A percentile compares a stretch with the other conserved stretches of the same genome.
Conservation (phyloP, 2,888 invertebrate genomes). For the Leptinotarsa peninsularis region DNA sequence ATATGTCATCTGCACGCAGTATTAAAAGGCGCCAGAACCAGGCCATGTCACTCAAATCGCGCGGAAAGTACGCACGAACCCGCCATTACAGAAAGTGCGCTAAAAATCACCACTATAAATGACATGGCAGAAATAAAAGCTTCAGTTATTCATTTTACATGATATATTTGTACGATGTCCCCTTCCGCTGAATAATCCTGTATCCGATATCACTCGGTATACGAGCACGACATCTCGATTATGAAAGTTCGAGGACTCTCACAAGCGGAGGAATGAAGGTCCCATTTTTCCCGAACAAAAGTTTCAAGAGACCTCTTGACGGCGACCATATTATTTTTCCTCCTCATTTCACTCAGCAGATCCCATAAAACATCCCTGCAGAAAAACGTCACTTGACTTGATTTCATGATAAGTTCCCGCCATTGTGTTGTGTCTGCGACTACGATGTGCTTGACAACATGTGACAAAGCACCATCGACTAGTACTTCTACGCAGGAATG, state of each 20-base stretch:
- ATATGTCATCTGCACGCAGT: no score
- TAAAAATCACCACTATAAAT: no score
- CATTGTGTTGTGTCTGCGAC: conserved; percentile 54
- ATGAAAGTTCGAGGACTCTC: conserved; percentile 5
- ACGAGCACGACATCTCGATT: not conserved
- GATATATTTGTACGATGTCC: no score
- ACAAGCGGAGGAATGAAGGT: not conserved
- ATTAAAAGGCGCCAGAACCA: no score
- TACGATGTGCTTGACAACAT: conserved; percentile 47
- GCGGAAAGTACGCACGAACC: no score
- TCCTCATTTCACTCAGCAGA: conserved; percentile 38
- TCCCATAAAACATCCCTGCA: conserved; percentile 34
- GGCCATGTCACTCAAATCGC: no score
- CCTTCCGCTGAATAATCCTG: not conserved
- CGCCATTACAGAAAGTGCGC: no score
- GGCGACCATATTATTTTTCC: conserved; percentile 39
- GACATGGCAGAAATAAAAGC: no score
- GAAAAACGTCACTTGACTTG: conserved; percentile 49
- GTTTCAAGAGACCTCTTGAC: conserved; percentile 1
- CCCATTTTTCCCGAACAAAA: conserved; percentile 15
- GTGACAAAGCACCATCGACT: conserved; percentile 51
- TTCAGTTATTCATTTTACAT: no score
- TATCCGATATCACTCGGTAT: not conserved
- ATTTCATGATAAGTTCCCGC: conserved; percentile 51
- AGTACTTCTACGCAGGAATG: conserved; percentile 34